phyloP scores from a whole-genome alignment of 2,113 vertebrate genomes.

The Chaetorhynchus papuensis region DNA sequence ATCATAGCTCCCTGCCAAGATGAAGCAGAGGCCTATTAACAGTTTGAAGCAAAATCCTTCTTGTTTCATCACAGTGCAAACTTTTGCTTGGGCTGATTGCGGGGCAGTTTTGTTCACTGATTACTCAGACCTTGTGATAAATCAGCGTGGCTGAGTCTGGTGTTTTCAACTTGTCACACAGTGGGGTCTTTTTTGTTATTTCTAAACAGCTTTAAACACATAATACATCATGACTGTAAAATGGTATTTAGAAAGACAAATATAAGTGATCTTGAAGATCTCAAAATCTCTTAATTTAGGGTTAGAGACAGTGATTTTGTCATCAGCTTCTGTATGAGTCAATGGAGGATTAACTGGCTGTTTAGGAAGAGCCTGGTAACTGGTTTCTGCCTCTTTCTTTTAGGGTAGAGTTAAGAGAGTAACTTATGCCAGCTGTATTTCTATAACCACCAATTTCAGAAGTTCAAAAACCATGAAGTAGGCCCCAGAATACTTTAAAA shows the following conservation, averaged over 20 bases:
- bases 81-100: background rate
- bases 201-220: background rate
- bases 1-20: background rate
- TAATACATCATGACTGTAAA: background rate
- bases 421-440: background rate
- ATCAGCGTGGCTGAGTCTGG: background rate
- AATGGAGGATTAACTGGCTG: background rate
- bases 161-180: background rate
- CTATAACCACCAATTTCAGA: background rate
- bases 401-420: background rate
- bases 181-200: fast-evolving
- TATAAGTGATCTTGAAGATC: background rate
- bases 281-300: background rate
- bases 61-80: background rate
- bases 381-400: background rate
- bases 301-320: background rate
- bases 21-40: background rate
- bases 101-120: background rate
- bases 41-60: background rate
- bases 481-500: background rate
- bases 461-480: background rate
- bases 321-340: background rate
- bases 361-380: background rate
- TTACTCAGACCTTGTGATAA: background rate
- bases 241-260: background rate